Conservation (phyloP, 2,113 vertebrate genomes). For the Lepisosteus oculatus region DNA sequence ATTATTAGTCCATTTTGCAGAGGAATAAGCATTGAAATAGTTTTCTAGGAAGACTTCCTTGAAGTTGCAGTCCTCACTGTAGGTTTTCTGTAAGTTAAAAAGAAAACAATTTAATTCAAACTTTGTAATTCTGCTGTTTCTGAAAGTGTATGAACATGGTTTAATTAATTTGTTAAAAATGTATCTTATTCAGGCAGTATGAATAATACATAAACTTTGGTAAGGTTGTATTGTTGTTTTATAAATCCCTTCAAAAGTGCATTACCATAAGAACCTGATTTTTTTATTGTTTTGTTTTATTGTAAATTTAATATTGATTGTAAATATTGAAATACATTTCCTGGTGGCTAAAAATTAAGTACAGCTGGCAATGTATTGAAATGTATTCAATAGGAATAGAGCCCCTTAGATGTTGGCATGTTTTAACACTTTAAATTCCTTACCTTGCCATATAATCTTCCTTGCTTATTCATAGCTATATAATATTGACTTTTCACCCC, state of each 20-base stretch:
- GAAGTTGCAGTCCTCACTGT: constrained; percentile 95
- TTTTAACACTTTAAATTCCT: background rate
- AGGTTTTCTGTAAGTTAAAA: constrained; percentile 79
- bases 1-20: constrained; percentile 86
- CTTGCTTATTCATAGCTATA: constrained; percentile 90
- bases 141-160: background rate
- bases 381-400: background rate
- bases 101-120: constrained; percentile 19
- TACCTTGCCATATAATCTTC: constrained; percentile 95
- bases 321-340: no score
- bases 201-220: no score
- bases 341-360: no score
- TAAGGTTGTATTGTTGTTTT: no score
- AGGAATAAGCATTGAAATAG: constrained; percentile 92
- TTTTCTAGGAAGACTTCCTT: constrained; percentile 96
- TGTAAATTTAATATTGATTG: no score
- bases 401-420: background rate
- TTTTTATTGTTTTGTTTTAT: no score
- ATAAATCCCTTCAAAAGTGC: no score
- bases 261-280: no score
- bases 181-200: background rate
- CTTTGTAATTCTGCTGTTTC: background rate
- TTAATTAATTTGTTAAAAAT: background rate
- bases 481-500: constrained; percentile 95
- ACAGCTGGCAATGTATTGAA: background rate